These are phyloP conservation scores for Dichetophora obliterata DNA, from an alignment of 2,888 invertebrate species.

Conservation along the genomic window DNA sequence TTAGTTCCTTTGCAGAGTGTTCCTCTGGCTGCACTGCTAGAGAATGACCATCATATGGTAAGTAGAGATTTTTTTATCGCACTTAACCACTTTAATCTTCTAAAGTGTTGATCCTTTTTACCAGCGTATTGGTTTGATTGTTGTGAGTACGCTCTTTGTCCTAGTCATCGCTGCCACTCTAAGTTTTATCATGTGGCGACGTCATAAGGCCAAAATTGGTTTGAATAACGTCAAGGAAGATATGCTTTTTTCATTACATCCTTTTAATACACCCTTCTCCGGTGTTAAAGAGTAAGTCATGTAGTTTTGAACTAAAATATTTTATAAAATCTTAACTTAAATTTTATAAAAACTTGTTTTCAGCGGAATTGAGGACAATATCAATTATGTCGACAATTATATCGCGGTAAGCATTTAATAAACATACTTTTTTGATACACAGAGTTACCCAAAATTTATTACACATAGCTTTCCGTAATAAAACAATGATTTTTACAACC, in stretches of 20 bases:
- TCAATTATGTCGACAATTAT: slow-evolving; percentile 73
- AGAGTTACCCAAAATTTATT: too few species aligned
- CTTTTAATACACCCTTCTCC: slow-evolving; percentile 47
- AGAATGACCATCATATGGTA: slow-evolving; percentile 39
- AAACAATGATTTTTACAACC: too few species aligned
- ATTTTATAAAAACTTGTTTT: too few species aligned
- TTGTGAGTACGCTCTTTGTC: slow-evolving; percentile 51
- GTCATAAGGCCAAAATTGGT: slow-evolving; percentile 47
- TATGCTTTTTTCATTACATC: slow-evolving; percentile 46
- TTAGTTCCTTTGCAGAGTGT: slow-evolving; percentile 8
- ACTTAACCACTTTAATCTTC: too few species aligned
- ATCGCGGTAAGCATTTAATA: slow-evolving; percentile 69
- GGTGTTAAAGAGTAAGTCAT: slow-evolving; percentile 53
- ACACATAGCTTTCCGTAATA: too few species aligned
- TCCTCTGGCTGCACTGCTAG: neutral
- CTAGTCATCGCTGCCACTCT: slow-evolving; percentile 47
- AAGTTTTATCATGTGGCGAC: slow-evolving; percentile 44
- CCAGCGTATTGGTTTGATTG: slow-evolving; percentile 52
- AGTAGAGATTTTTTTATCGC: too few species aligned
- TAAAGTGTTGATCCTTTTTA: neutral
- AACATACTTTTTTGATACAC: too few species aligned
- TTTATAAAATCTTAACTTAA: neutral
- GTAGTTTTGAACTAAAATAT: neutral
- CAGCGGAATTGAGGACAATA: slow-evolving; percentile 72
- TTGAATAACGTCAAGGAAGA: slow-evolving; percentile 49